Evolutionary conservation across 2,888 invertebrate species (phyloP).

Genomic region (Athalia cordata): DNA sequence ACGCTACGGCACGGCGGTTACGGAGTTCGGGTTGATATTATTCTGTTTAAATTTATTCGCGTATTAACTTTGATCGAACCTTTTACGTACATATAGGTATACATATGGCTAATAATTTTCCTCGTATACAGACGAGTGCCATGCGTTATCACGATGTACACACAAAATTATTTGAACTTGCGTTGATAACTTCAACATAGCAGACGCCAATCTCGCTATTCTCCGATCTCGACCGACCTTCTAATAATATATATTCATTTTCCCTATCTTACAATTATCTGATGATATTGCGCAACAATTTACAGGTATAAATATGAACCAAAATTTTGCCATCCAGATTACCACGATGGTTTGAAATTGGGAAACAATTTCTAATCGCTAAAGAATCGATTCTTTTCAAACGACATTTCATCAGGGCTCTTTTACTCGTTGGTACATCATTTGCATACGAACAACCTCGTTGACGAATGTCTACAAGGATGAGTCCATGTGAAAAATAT

Average conservation of each 20-base stretch:
- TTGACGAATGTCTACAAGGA: not conserved
- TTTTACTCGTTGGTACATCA: no score
- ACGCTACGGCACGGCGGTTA: no score
- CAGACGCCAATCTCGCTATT: constrained; percentile 37
- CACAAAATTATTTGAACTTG: constrained; percentile 52
- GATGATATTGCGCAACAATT: constrained; percentile 24
- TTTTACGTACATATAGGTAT: not conserved
- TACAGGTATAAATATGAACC: not conserved
- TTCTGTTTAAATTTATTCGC: no score
- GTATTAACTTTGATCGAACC: not conserved
- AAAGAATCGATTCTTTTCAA: no score
- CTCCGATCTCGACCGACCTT: constrained; percentile 24
- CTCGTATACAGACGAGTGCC: not conserved
- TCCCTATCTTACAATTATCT: constrained; percentile 22
- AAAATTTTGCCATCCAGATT: not conserved
- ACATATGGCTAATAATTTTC: no score
- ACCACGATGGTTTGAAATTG: no score
- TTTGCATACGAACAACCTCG: no score
- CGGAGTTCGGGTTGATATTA: no score
- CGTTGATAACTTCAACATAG: constrained; percentile 52
- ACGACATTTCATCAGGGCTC: no score
- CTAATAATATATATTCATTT: constrained; percentile 9
- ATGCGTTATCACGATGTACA: constrained; percentile 41
- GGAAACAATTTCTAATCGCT: no score
- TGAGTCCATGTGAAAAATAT: not conserved